Evolutionary conservation across 2,888 invertebrate species (phyloP).

Genomic region (Cataglyphis altisquamis): DNA sequence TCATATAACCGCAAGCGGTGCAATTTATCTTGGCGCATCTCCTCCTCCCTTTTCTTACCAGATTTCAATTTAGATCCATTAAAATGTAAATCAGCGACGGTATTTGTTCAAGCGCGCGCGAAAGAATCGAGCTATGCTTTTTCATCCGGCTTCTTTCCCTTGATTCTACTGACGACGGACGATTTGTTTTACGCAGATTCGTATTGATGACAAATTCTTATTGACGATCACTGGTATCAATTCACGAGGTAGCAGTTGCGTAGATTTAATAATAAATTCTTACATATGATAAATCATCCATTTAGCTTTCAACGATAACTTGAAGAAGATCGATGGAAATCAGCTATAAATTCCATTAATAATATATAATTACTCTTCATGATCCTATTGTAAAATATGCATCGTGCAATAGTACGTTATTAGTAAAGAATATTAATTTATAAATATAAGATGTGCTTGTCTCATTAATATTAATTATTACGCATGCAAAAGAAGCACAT

Average conservation of each 20-base stretch:
- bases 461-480: conserved; percentile 40
- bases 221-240: conserved; percentile 36
- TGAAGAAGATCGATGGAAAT: conserved; percentile 24
- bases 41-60: conserved; percentile 58
- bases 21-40: conserved; percentile 70
- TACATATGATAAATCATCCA: not conserved
- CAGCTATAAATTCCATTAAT: conserved; percentile 27
- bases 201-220: conserved; percentile 49
- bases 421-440: conserved; percentile 14
- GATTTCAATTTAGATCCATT: conserved; percentile 82
- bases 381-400: not conserved
- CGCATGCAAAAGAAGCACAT: not conserved
- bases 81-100: conserved; percentile 79
- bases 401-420: not conserved
- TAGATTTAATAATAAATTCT: not conserved
- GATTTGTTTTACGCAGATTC: conserved; percentile 51
- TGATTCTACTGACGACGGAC: conserved; percentile 48
- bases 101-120: conserved; percentile 72
- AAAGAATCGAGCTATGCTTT: conserved; percentile 59
- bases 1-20: conserved; percentile 53
- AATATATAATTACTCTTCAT: not conserved
- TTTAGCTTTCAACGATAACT: conserved; percentile 13
- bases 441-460: not conserved
- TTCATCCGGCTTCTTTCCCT: conserved; percentile 62
- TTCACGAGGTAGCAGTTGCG: not conserved